phyloP scores from a whole-genome alignment of 2,113 vertebrate genomes.

The Steatornis caripensis region DNA sequence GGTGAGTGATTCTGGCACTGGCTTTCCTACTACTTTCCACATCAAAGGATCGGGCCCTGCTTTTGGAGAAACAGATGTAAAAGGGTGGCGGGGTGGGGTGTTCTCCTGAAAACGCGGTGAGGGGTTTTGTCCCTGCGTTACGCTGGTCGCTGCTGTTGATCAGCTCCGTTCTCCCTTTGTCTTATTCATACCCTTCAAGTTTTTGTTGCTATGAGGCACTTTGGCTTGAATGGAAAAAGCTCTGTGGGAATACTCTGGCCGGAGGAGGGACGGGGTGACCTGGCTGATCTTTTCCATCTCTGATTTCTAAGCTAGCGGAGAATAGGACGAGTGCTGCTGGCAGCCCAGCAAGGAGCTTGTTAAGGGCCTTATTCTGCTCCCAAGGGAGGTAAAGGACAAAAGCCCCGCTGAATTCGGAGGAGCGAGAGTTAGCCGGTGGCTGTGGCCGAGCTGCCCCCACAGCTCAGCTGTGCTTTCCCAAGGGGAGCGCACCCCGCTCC shows the following conservation, averaged over 20 bases:
- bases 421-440: not conserved
- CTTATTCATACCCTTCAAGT: not conserved
- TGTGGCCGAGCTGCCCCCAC: not conserved
- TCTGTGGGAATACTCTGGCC: not conserved
- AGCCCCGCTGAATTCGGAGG: not conserved
- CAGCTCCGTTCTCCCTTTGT: not conserved
- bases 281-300: slow-evolving; percentile 10
- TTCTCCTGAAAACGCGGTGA: not conserved
- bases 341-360: not conserved
- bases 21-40: not conserved
- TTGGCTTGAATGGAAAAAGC: not conserved
- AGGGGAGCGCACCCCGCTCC: not conserved
- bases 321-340: not conserved
- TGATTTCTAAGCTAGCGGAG: slow-evolving; percentile 1
- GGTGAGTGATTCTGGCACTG: slow-evolving; percentile 59
- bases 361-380: not conserved
- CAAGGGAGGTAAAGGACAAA: not conserved
- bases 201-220: slow-evolving; percentile 47
- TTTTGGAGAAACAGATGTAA: not conserved
- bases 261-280: not conserved
- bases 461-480: not conserved
- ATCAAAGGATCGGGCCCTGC: not conserved
- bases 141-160: not conserved
- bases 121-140: not conserved
- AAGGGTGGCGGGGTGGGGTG: not conserved